phyloP scores from a whole-genome alignment of 2,113 vertebrate genomes.

The Xiphorhynchus elegans region DNA sequence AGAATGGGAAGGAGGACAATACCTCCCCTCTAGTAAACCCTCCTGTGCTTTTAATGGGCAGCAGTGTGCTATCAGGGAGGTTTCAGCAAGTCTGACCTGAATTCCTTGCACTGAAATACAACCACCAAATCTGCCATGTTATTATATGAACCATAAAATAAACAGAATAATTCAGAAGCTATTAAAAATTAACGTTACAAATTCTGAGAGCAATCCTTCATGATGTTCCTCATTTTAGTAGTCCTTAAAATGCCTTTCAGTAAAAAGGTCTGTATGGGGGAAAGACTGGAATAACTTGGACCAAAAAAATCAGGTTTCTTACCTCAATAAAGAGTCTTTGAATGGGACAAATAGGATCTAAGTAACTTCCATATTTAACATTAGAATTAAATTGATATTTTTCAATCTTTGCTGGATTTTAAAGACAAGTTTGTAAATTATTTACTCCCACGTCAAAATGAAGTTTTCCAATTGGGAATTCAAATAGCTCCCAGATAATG shows the following conservation, averaged over 20 bases:
- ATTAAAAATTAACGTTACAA: slow-evolving; percentile 54
- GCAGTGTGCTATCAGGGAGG: neutral
- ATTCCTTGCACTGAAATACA: slow-evolving; percentile 24
- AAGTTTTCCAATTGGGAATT: neutral
- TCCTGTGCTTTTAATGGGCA: neutral
- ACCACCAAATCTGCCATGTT: neutral
- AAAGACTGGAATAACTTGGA: neutral
- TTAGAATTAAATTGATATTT: neutral
- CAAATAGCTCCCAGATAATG: neutral
- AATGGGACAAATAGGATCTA: neutral
- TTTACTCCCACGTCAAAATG: neutral
- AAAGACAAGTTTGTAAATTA: neutral
- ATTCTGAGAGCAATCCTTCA: slow-evolving; percentile 30
- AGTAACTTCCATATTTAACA: neutral
- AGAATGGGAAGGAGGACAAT: neutral
- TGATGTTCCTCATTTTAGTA: slow-evolving; percentile 31
- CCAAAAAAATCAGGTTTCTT: neutral
- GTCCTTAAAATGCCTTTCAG: slow-evolving; percentile 19
- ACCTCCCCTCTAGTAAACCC: neutral
- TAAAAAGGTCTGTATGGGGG: neutral
- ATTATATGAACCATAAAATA: slow-evolving; percentile 40
- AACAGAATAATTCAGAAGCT: slow-evolving; percentile 67
- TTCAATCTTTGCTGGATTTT: neutral
- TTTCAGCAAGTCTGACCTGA: slow-evolving; percentile 16
- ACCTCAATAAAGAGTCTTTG: neutral